These are phyloP conservation scores for Mirounga angustirostris DNA, from an alignment of 2,113 vertebrate species.

Conservation along the genomic window DNA sequence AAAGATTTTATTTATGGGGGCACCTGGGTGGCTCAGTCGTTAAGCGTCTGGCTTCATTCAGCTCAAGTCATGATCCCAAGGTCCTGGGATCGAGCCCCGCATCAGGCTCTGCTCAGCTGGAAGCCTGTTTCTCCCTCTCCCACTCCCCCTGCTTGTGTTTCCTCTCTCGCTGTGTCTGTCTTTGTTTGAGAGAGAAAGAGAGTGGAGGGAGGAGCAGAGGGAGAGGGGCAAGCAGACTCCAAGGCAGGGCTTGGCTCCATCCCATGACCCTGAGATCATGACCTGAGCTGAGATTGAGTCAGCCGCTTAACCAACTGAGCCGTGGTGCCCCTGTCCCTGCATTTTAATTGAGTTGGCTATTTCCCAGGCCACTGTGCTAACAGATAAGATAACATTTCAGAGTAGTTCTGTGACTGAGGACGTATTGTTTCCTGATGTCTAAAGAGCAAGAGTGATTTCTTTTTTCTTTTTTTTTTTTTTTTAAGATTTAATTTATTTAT, in stretches of 20 bases:
- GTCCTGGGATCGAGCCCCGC: too few relatives aligned
- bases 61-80: too few relatives aligned
- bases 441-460: not conserved
- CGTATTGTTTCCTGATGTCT: not conserved
- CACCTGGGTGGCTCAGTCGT: too few relatives aligned
- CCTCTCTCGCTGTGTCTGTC: not conserved
- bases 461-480: not conserved
- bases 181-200: not conserved
- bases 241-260: not conserved
- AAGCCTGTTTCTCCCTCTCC: too few relatives aligned
- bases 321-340: not conserved
- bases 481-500: too few relatives aligned
- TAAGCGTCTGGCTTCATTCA: too few relatives aligned
- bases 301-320: too few relatives aligned
- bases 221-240: not conserved
- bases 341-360: conserved; percentile 6
- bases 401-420: not conserved
- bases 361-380: not conserved
- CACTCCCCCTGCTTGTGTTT: too few relatives aligned
- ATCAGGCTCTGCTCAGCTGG: too few relatives aligned
- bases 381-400: not conserved
- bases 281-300: not conserved
- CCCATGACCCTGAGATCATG: not conserved
- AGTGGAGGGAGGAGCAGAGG: not conserved
- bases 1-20: not conserved